These are phyloP conservation scores for Leptinotarsa defecta DNA, from an alignment of 1,140 invertebrate genomes.

Conservation along the genomic window DNA sequence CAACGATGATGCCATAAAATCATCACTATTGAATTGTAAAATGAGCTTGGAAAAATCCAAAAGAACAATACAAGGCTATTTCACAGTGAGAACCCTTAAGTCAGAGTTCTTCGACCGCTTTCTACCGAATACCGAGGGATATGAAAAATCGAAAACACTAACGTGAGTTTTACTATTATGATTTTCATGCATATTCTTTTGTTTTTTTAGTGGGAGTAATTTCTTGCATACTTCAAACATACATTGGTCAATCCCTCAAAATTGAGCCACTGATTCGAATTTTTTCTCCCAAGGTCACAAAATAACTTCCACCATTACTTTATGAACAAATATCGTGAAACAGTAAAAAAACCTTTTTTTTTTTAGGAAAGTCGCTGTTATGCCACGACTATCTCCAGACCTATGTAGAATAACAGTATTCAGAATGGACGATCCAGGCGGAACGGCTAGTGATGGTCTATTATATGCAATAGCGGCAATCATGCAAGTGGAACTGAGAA, in stretches of 20 bases:
- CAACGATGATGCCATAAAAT: slow-evolving; percentile 24
- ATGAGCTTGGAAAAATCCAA: slow-evolving; percentile 40
- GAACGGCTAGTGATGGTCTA: slow-evolving; percentile 31
- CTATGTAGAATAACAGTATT: slow-evolving; percentile 35
- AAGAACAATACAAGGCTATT: slow-evolving; percentile 35
- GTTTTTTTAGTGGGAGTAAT: too few species aligned
- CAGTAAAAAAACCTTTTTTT: neutral
- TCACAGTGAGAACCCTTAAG: slow-evolving; percentile 26
- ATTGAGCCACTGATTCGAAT: too few species aligned
- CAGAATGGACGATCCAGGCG: slow-evolving; percentile 33
- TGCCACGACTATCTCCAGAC: slow-evolving; percentile 39
- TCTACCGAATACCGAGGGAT: slow-evolving; percentile 25
- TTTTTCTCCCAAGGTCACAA: too few species aligned
- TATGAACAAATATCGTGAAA: too few species aligned
- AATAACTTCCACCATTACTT: too few species aligned
- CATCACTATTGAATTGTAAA: slow-evolving; percentile 34
- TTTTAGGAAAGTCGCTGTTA: slow-evolving; percentile 30
- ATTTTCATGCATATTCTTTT: too few species aligned
- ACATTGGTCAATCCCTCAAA: too few species aligned
- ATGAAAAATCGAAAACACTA: slow-evolving; percentile 27
- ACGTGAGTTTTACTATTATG: slow-evolving; percentile 23
- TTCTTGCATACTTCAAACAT: too few species aligned
- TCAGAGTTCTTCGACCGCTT: slow-evolving; percentile 31
- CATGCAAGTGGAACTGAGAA: slow-evolving; percentile 38
- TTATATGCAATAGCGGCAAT: slow-evolving; percentile 29